Conservation (phyloP, 2,113 vertebrate genomes). For the Lipotes vexillifer region DNA sequence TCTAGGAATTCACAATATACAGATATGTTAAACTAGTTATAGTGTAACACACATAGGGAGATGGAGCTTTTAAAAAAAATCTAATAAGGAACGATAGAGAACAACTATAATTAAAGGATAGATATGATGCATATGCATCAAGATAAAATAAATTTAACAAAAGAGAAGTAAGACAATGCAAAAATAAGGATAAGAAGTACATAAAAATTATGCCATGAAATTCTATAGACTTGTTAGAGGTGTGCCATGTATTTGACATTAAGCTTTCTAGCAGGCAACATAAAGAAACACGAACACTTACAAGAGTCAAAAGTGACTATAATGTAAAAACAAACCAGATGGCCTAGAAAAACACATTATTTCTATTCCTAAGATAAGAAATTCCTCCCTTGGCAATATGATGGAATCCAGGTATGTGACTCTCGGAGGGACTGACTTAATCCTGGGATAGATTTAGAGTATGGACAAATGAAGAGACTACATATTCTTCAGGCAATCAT, state of each 20-base stretch:
- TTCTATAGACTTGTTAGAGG: not conserved
- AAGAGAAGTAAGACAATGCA: not conserved
- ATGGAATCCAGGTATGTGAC: conserved; percentile 72
- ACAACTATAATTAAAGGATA: not conserved
- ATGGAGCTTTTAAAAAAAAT: not conserved
- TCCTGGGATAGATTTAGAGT: conserved; percentile 60
- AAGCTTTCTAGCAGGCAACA: conserved; percentile 59
- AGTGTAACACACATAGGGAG: not conserved
- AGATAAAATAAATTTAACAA: conserved; percentile 16
- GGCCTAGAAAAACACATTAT: conserved; percentile 70
- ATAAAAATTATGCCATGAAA: not conserved
- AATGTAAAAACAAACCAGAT: conserved; percentile 75
- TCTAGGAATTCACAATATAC: conserved; percentile 49
- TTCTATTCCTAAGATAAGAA: conserved; percentile 74
- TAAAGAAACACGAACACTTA: conserved; percentile 56
- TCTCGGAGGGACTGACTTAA: conserved; percentile 63
- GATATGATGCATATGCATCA: not conserved
- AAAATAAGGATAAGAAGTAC: not conserved
- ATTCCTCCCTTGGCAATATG: conserved; percentile 70
- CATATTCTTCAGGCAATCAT: conserved; percentile 35
- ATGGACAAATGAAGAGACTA: conserved; percentile 50
- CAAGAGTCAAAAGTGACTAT: conserved; percentile 55
- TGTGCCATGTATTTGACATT: not conserved
- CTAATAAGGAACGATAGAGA: not conserved
- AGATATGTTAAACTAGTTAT: conserved; percentile 42